Evolutionary conservation across 2,113 vertebrate genomes (phyloP), one percentile per base, ranked within the genome.

Genomic region (Etheostoma spectabile): DNA sequence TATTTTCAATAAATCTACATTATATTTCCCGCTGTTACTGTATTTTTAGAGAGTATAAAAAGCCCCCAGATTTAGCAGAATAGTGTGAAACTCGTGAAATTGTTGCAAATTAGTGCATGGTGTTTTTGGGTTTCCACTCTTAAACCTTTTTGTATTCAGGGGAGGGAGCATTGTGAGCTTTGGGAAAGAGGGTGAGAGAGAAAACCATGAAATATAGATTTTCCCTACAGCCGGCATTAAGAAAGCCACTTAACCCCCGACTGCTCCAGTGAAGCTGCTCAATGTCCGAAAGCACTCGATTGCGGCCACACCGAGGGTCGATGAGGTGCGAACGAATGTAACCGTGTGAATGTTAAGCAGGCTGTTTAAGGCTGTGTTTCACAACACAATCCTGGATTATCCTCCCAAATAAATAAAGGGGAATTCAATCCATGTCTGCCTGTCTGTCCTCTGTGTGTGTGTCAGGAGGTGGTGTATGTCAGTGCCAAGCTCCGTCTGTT

Each of bases 401-500:
- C 38, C 38, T 42, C 38, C 63, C 59, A 12, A 55, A 79, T 79
- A 74, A 61, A 67, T 67, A 78, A 81, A 80, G 51, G 77, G 67
- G 60, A 84, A 77, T 72, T 55, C 69, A 74, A 82, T 86, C 24
- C 30, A 60, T 79, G 56, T 74, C 53, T 69, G 38, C 33, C 59
- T 55, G 57, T 82, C 24, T 77, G 33, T 73, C 10, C 19, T 59
- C 56, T 78, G 6, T 64, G 16, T 79, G 33, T 51, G 35, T 72
- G 56, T 83, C 90, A 99, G 97, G 97, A 96, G 83, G 88, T 96
- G 76, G 84, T 96, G 77, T 95, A 95, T 75, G 96, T 97, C 91
- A 98, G 96, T 2, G 94, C 96, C 27, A 99, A 97, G 78, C 94
- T 98, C 89, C 97, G 97, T 73, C 95, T 97, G 74, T 86, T 98